Conservation (phyloP, 2,797 vertebrate species). For the Remorina albescens region DNA sequence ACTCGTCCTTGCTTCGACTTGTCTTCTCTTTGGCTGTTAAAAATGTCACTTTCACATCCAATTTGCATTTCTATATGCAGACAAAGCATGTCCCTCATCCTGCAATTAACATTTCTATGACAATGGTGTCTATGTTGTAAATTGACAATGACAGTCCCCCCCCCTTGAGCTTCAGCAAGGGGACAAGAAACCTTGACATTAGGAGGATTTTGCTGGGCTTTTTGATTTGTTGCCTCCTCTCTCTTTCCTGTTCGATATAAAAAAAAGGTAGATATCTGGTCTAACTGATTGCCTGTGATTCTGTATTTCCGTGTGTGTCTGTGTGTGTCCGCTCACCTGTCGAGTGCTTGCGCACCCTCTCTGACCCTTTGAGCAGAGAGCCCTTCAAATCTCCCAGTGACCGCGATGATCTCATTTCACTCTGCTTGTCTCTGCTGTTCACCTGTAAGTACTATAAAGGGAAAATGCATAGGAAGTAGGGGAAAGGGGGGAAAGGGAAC, state of each 20-base stretch:
- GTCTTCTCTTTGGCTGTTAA: conserved; percentile 33
- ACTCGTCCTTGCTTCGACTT: conserved; percentile 54
- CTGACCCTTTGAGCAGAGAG: conserved; percentile 89
- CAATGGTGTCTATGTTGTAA: conserved; percentile 34
- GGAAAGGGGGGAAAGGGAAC: conserved; percentile 43
- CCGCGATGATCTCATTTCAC: conserved; percentile 92
- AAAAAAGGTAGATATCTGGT: background rate
- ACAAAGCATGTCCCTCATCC: conserved; percentile 37
- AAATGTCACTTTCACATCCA: conserved; percentile 49
- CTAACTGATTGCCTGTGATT: background rate
- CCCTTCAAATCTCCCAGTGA: conserved; percentile 95
- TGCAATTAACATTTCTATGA: conserved; percentile 53
- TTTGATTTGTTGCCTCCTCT: background rate
- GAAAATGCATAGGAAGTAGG: background rate
- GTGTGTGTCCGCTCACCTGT: conserved; percentile 83
- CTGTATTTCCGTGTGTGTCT: background rate
- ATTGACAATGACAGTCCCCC: conserved; percentile 43
- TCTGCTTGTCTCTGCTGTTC: conserved; percentile 90
- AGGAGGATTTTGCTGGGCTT: background rate
- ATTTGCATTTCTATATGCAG: conserved; percentile 49
- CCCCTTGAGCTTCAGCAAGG: conserved; percentile 34
- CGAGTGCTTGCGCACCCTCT: conserved; percentile 92
- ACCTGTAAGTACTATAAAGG: conserved; percentile 88
- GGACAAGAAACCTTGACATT: conserved; percentile 23
- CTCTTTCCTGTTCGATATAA: background rate